These are phyloP conservation scores for Eremobia ochroleuca DNA, from an alignment of 2,888 invertebrate species.

Conservation along the genomic window DNA sequence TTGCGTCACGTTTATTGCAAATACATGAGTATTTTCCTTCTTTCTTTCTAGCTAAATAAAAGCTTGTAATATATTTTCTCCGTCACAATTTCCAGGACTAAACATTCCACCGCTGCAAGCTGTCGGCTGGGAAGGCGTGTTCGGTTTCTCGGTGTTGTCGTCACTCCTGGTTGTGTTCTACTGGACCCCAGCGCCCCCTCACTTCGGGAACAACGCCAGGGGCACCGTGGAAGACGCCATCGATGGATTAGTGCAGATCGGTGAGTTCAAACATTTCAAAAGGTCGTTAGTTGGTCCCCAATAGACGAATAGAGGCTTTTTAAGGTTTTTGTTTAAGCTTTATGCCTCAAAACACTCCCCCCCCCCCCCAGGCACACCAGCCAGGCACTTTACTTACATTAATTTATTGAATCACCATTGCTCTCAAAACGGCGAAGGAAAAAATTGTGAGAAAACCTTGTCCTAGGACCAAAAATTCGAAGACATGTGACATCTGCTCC, in stretches of 20 bases:
- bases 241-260: constrained; percentile 96
- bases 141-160: constrained; percentile 84
- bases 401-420: neutral
- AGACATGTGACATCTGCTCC: neutral
- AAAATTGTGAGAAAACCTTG: neutral
- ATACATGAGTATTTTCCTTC: neutral
- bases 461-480: neutral
- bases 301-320: neutral
- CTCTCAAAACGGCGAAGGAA: neutral
- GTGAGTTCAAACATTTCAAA: constrained; percentile 77
- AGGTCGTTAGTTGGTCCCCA: too few relatives aligned
- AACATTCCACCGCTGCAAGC: constrained; percentile 97
- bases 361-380: too few relatives aligned
- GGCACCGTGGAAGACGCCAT: constrained; percentile 95
- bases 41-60: neutral
- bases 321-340: too few relatives aligned
- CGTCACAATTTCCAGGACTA: constrained; percentile 85
- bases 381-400: neutral
- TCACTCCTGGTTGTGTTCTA: constrained; percentile 91
- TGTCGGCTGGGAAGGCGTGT: constrained; percentile 97
- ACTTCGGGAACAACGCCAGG: constrained; percentile 94
- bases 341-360: too few relatives aligned
- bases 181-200: constrained; percentile 94
- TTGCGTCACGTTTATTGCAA: neutral
- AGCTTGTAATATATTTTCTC: neutral